Base-by-base conservation (phyloP, 2,113 vertebrate genomes). In the Picathartes gymnocephalus region DNA sequence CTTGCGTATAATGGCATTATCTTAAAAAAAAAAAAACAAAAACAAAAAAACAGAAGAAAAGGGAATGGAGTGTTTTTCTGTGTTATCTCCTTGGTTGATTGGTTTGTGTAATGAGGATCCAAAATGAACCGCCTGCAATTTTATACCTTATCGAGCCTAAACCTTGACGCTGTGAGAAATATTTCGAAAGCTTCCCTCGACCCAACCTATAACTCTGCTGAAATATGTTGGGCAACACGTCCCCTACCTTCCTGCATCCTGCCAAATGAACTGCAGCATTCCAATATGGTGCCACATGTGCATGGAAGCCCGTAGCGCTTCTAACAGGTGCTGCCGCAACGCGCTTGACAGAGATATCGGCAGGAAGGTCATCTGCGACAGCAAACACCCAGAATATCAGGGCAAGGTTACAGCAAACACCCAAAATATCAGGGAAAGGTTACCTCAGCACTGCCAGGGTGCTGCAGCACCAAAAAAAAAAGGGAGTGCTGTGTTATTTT, bases 241-340 rank as follows among this genome's bases (percentile, higher is more conserved):
- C 90, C n/a, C 90, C 94, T 96, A 99, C 98, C 98, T 98, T 97
- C 95, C 93, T 94, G 95, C 98, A 39, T 96, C 60, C 83, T 97
- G 97, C 68, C 98, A 98, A 98, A 98, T 98, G 97, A 98, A 98
- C 98, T 98, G 98, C 97, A 98, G 97, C 98, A 98, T 98, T 98
- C 97, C 98, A 98, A 99, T 98, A 98, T 98, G 98, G 97, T 97
- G 97, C 97, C 98, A 98, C 98, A 98, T 98, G 98, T 98, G 95
- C 97, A 84, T 88, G 85, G 81, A 97, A 97, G 97, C 97, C 98
- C 61, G 93, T 97, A 98, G 98, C 97, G 40, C 95, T 98, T 97
- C 39, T 96, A 98, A 97, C 99, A 99, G 99, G 98, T 99, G 98
- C 97, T 97, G 95, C 84, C 9, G 33, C 77, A 97, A 81, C 30